A percentile compares a stretch with the other conserved stretches of the same genome.
Evolutionary conservation across 2,888 invertebrate species (phyloP).

Genomic region (Torymus auratus): DNA sequence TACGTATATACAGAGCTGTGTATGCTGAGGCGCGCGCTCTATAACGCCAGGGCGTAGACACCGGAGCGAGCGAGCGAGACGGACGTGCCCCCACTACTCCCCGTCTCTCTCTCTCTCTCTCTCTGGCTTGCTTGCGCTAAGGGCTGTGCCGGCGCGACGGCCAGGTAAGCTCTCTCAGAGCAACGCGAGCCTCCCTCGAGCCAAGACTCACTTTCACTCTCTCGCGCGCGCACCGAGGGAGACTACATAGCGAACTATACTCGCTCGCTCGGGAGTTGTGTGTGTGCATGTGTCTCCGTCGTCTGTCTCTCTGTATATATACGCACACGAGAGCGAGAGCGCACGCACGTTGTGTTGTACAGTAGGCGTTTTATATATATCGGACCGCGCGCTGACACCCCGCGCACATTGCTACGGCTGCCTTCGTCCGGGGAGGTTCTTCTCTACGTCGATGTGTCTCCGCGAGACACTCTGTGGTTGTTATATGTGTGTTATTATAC

Average conservation of each 20-base stretch:
- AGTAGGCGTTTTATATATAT: conserved; percentile 48
- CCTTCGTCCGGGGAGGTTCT: conserved; percentile 49
- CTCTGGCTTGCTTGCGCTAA: conserved; percentile 60
- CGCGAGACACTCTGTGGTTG: no score
- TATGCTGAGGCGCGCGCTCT: no score
- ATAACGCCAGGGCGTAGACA: conserved; percentile 78
- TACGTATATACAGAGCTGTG: neutral
- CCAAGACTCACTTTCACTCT: conserved; percentile 76
- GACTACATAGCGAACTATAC: no score
- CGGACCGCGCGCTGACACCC: conserved; percentile 48
- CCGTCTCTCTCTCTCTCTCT: no score
- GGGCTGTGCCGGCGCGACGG: conserved; percentile 73
- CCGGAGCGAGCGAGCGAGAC: conserved; percentile 49
- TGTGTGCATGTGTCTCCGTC: no score
- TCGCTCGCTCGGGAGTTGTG: no score
- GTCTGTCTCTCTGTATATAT: no score
- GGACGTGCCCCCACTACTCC: conserved; percentile 28
- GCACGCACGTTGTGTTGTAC: no score
- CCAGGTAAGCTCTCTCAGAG: conserved; percentile 70
- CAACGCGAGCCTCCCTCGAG: conserved; percentile 77
- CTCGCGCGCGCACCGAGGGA: conserved; percentile 36
- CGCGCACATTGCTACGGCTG: conserved; percentile 51
- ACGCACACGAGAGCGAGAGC: no score
- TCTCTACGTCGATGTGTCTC: no score
- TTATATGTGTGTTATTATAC: no score